phyloP scores from a whole-genome alignment of 2,888 invertebrate species.

The Elysia crispata region DNA sequence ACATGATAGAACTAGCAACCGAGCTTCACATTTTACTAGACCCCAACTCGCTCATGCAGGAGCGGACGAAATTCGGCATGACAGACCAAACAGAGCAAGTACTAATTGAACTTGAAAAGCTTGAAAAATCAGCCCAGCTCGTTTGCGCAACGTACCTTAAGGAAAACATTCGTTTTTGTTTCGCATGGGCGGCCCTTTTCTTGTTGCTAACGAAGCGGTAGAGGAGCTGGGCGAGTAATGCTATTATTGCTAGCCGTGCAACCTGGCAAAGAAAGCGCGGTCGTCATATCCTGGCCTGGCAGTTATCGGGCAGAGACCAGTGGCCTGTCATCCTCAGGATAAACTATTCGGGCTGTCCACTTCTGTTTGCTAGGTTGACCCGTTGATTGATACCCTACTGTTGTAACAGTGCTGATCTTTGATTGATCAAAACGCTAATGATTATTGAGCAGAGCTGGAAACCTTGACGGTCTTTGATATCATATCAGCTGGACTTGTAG shows the following conservation, averaged over 20 bases:
- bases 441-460: no score
- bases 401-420: no score
- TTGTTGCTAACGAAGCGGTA: slow-evolving; percentile 2
- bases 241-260: neutral
- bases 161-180: slow-evolving; percentile 16
- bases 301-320: neutral
- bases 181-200: neutral
- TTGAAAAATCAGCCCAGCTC: slow-evolving; percentile 5
- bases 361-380: no score
- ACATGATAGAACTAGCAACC: no score
- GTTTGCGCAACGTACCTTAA: slow-evolving; percentile 22
- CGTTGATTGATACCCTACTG: no score
- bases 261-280: neutral
- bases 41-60: no score
- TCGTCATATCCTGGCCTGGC: neutral
- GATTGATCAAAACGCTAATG: no score
- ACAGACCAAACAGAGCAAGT: neutral
- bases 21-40: no score
- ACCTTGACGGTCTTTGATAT: no score
- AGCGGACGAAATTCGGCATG: neutral
- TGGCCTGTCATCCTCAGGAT: no score
- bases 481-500: no score
- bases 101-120: slow-evolving; percentile 3
- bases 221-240: neutral
- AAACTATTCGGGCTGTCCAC: no score